phyloP scores from a whole-genome alignment of 2,797 vertebrate genomes.

The Acipenser ruthenus region DNA sequence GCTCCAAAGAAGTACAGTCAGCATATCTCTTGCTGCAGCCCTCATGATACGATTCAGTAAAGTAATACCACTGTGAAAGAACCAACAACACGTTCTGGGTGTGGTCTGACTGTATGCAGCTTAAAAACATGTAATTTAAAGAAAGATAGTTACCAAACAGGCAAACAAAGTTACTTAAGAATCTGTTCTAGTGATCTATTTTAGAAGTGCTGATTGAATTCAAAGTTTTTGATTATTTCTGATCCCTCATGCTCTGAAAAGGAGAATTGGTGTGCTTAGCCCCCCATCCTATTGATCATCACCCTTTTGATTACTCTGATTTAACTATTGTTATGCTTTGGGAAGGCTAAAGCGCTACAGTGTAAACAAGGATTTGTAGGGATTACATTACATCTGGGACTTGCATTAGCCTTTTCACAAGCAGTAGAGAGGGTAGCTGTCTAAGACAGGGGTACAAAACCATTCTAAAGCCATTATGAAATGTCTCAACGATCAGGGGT shows the following conservation, averaged over 20 bases:
- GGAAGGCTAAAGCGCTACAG: conserved; percentile 51
- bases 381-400: conserved; percentile 65
- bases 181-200: neutral
- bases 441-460: too few species aligned
- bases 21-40: neutral
- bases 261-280: conserved; percentile 32
- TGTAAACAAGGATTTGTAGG: conserved; percentile 55
- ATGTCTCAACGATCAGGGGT: too few species aligned
- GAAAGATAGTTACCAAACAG: too few species aligned
- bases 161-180: neutral
- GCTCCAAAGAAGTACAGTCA: too few species aligned
- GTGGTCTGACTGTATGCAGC: too few species aligned
- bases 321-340: conserved; percentile 52
- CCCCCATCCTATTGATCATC: conserved; percentile 29
- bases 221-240: conserved; percentile 20
- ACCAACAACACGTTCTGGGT: neutral
- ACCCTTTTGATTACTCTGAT: conserved; percentile 36
- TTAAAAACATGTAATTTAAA: too few species aligned
- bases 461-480: too few species aligned
- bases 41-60: neutral
- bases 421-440: conserved; percentile 30
- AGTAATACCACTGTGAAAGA: neutral
- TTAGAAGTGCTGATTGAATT: neutral
- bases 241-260: conserved; percentile 51
- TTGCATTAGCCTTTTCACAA: conserved; percentile 45